Evolutionary conservation across 1,140 invertebrate genomes (phyloP).

Genomic region (Apocrypta bakeri): DNA sequence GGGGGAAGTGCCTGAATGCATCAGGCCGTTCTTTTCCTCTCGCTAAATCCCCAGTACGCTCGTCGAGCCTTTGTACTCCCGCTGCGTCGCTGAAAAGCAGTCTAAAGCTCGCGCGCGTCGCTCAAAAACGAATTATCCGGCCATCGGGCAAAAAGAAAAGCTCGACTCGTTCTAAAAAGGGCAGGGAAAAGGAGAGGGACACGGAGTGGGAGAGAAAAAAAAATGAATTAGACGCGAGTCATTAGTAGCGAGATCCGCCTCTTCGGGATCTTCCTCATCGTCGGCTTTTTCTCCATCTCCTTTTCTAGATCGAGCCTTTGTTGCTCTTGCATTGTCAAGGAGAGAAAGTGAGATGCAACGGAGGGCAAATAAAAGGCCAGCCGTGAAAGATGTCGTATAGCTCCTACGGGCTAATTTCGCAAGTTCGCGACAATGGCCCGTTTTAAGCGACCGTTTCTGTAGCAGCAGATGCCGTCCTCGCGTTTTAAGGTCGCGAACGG

Average conservation of each 20-base stretch:
- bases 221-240: constrained; percentile 25
- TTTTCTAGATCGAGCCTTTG: neutral
- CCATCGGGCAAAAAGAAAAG: neutral
- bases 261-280: neutral
- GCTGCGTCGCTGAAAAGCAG: neutral
- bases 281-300: neutral
- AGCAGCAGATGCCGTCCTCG: neutral
- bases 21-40: neutral
- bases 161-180: neutral
- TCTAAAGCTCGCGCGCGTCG: neutral
- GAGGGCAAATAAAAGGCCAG: neutral
- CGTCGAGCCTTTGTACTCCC: neutral
- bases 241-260: neutral
- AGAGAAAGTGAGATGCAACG: neutral
- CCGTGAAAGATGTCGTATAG: neutral
- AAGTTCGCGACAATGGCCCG: neutral
- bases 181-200: neutral
- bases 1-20: neutral
- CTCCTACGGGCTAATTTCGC: neutral
- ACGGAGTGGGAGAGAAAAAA: neutral
- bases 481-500: neutral
- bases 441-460: neutral
- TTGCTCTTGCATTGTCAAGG: neutral
- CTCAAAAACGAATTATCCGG: constrained; percentile 17
- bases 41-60: neutral